These are phyloP conservation scores for Marmota monax DNA, from an alignment of 2,113 vertebrate species.

Conservation along the genomic window DNA sequence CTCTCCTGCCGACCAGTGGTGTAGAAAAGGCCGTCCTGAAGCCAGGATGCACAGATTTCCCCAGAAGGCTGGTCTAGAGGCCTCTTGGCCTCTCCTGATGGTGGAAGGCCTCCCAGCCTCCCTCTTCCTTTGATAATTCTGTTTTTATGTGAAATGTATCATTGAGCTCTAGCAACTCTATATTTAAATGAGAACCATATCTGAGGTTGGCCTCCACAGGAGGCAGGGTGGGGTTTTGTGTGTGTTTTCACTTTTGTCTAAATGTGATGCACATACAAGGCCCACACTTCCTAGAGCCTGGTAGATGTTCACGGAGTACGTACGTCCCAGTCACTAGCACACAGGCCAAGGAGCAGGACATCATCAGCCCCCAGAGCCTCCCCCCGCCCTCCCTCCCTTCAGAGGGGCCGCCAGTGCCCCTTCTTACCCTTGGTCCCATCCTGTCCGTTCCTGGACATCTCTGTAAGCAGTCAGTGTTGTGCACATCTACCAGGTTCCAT, in stretches of 20 bases:
- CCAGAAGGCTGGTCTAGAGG: not conserved
- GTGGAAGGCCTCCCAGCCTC: not conserved
- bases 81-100: not conserved
- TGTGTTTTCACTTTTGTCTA: not conserved
- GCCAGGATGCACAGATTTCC: not conserved
- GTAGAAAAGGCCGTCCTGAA: not conserved
- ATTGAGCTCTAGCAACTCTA: not conserved
- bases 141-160: not conserved
- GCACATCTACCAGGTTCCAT: not conserved
- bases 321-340: not conserved
- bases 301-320: not conserved
- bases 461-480: not conserved
- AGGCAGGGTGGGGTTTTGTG: not conserved
- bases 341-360: too few relatives aligned
- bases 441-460: not conserved
- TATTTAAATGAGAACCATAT: not conserved
- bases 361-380: too few relatives aligned
- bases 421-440: not conserved
- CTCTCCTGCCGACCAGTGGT: not conserved
- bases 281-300: not conserved
- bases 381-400: accelerated
- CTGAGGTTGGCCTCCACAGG: not conserved
- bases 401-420: too few relatives aligned
- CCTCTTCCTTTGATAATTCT: not conserved
- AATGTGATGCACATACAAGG: not conserved